Conservation (phyloP, 2,113 vertebrate genomes). For the Festucalex cinctus region DNA sequence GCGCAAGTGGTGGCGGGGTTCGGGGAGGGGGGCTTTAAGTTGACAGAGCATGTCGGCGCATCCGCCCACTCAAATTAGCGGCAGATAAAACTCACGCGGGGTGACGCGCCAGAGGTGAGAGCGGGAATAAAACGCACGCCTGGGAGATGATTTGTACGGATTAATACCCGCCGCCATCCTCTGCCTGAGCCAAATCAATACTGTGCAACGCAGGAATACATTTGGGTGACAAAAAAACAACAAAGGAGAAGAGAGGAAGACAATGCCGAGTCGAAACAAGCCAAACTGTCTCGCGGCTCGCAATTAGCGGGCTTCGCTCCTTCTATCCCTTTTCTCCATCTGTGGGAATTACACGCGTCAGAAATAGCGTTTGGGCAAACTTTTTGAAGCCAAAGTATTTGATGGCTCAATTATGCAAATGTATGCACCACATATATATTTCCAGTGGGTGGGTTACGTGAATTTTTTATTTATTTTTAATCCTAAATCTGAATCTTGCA, state of each 20-base stretch:
- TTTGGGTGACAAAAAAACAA: constrained; percentile 55
- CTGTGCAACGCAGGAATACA: constrained; percentile 61
- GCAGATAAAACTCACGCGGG: constrained; percentile 40
- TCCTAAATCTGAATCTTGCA: constrained; percentile 8
- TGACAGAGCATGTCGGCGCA: constrained; percentile 71
- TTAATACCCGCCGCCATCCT: constrained; percentile 55
- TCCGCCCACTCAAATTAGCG: constrained; percentile 64
- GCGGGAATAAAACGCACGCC: constrained; percentile 54
- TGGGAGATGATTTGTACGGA: constrained; percentile 66
- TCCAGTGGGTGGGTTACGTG: not conserved
- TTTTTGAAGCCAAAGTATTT: constrained; percentile 41
- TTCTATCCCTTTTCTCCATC: constrained; percentile 11
- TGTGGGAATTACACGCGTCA: not conserved
- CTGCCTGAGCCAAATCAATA: constrained; percentile 66
- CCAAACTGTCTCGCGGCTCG: constrained; percentile 26
- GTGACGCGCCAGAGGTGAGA: constrained; percentile 51
- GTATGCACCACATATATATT: not conserved
- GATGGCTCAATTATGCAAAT: not conserved
- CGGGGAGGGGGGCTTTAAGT: constrained; percentile 51
- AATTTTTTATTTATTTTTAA: not conserved
- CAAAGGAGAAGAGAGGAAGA: constrained; percentile 1
- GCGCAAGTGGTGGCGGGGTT: not conserved
- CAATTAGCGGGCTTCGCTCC: constrained; percentile 38
- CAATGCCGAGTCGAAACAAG: constrained; percentile 42
- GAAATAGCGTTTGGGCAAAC: constrained; percentile 18